Evolutionary conservation across 2,888 invertebrate genomes (phyloP).

Genomic region (Diarsia brunnea): DNA sequence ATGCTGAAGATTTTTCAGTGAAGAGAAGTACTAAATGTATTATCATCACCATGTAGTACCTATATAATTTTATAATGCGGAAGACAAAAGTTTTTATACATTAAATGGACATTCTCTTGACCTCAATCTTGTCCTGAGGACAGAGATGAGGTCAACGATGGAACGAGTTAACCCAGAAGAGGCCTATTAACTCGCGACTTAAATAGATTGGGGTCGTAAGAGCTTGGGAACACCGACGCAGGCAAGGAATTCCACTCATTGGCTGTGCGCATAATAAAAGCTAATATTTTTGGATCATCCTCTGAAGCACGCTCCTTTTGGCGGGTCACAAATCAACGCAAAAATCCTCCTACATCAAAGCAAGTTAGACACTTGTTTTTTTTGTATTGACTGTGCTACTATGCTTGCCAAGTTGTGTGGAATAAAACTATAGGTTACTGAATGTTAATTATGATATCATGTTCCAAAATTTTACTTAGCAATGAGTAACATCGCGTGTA

Average conservation of each 20-base stretch:
- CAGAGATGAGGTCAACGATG: too few species aligned
- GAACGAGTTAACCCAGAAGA: too few species aligned
- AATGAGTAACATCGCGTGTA: background rate
- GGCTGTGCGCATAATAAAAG: too few species aligned
- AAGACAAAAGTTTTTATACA: background rate
- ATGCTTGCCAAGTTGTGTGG: background rate
- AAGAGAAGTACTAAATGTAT: background rate
- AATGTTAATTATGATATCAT: background rate
- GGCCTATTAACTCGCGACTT: too few species aligned
- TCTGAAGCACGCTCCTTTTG: background rate
- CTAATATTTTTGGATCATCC: background rate
- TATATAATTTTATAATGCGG: background rate
- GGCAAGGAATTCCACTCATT: too few species aligned
- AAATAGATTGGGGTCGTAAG: too few species aligned
- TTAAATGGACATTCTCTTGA: too few species aligned
- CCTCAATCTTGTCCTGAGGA: too few species aligned
- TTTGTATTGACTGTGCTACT: background rate
- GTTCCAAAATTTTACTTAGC: background rate
- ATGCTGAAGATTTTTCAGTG: background rate
- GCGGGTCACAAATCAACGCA: background rate
- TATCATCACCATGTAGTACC: too few species aligned
- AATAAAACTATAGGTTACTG: background rate
- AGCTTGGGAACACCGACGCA: too few species aligned
- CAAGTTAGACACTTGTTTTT: background rate
- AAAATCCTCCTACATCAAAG: background rate